A percentile compares a stretch with the other conserved stretches of the same genome.
phyloP scores from a whole-genome alignment of 2,797 vertebrate species.

The Selene dorsalis region DNA sequence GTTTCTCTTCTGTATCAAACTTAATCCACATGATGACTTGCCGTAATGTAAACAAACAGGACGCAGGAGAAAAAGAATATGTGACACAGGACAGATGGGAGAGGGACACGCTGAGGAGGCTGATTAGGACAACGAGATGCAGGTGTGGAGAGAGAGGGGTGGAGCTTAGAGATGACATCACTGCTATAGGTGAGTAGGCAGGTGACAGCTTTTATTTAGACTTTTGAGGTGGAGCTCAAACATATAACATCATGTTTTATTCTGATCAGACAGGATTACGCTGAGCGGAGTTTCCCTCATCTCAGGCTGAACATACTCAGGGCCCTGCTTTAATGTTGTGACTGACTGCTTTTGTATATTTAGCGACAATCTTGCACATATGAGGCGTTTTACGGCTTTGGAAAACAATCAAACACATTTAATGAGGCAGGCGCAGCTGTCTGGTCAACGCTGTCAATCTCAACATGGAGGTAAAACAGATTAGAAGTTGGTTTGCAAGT shows the following conservation, averaged over 20 bases:
- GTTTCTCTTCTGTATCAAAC: background rate
- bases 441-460: background rate
- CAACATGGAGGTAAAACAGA: background rate
- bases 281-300: too few species aligned
- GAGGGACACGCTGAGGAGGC: background rate
- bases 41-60: background rate
- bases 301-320: too few species aligned
- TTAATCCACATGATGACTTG: background rate
- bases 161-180: slow-evolving; percentile 2
- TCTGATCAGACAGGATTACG: too few species aligned
- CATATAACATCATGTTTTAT: too few species aligned
- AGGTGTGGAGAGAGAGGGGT: background rate
- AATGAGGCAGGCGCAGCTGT: background rate
- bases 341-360: background rate
- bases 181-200: background rate
- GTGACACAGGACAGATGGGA: too few species aligned
- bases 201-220: too few species aligned
- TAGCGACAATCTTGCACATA: background rate
- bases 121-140: background rate
- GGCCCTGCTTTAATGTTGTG: too few species aligned
- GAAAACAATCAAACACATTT: background rate
- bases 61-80: background rate
- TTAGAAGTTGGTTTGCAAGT: background rate
- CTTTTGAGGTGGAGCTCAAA: too few species aligned
- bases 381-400: background rate